Evolutionary conservation across 2,113 vertebrate genomes (phyloP).

Genomic region (Antigone vipio): DNA sequence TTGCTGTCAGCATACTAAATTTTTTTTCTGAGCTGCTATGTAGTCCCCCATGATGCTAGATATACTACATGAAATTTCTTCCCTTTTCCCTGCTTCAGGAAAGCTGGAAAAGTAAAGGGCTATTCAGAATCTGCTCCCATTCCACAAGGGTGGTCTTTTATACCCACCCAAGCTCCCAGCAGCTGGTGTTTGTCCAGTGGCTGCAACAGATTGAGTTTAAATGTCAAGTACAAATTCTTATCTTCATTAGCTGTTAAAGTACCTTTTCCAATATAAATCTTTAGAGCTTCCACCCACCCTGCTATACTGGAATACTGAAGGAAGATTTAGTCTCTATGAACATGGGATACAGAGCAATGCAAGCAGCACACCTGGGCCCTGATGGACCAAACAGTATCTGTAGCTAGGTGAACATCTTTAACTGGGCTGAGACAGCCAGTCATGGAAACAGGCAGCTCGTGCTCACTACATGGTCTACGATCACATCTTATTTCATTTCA

Average conservation of each 20-base stretch:
- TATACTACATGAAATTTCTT: not conserved
- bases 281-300: not conserved
- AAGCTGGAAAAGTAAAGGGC: not conserved
- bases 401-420: not conserved
- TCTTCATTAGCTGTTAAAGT: not conserved
- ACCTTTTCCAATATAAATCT: not conserved
- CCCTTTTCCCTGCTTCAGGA: not conserved
- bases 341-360: not conserved
- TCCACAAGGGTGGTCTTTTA: not conserved
- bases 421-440: not conserved
- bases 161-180: not conserved
- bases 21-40: not conserved
- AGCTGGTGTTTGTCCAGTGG: not conserved
- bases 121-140: not conserved
- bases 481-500: not conserved
- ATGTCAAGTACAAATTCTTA: not conserved
- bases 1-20: not conserved
- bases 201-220: not conserved
- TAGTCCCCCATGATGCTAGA: not conserved
- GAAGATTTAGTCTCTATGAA: not conserved
- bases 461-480: accelerated
- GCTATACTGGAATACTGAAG: not conserved
- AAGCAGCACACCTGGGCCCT: not conserved
- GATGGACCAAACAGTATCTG: not conserved
- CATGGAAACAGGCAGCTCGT: not conserved